Base-by-base conservation (phyloP, 1,140 invertebrate genomes). In the Drosophila gunungcola region DNA sequence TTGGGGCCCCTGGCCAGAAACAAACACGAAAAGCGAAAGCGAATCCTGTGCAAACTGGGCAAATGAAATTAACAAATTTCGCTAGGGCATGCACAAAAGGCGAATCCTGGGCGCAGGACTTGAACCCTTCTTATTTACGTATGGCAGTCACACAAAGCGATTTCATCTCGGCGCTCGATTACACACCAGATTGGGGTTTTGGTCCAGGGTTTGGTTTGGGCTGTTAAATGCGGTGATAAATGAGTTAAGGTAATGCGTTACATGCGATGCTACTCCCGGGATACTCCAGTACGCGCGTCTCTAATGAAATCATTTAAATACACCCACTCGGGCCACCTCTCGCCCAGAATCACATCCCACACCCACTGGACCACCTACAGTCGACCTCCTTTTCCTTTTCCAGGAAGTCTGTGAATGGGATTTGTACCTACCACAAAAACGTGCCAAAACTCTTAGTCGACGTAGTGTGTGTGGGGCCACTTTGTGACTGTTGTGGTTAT, bases 301-400 rank as follows among this genome's bases (percentile, higher is more conserved):
- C 78, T 86, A 86, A 86, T 86, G 83, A 86, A 86, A 86, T 86
- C 82, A 88, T 86, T 88, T 88, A 88, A 86, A 86, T 88, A 86
- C 82, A 76, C 58, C 74, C 83, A 65, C 63, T 64, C 73, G 55
- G n/a, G 16, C 78, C 42, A 21, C 9, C 49, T 57, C 57, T 21
- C 43, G 21, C 36, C 34, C 64, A 38, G 41, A 73, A 73, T 73
- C 69, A 34, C 49, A 53, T 43, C 53, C 62, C 55, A 70, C 55
- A 70, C 36, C 38, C 36, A 38, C 16, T 21, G 16, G 16, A 27
- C 13, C 60, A 45, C 29, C 41, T 46, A 34, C 38, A 64, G 39
- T 41, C 41, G 16, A 36, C 63, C 63, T 65, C 46, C 60, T 29
- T 16, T 29, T 65, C 46, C 60, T 29, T 16, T 29, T 11, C 29